Percentiles rank a stretch among this genome's conserved stretches.
These are phyloP conservation scores for Hyphantria cunea DNA, from an alignment of 1,140 invertebrate genomes.

Conservation along the genomic window DNA sequence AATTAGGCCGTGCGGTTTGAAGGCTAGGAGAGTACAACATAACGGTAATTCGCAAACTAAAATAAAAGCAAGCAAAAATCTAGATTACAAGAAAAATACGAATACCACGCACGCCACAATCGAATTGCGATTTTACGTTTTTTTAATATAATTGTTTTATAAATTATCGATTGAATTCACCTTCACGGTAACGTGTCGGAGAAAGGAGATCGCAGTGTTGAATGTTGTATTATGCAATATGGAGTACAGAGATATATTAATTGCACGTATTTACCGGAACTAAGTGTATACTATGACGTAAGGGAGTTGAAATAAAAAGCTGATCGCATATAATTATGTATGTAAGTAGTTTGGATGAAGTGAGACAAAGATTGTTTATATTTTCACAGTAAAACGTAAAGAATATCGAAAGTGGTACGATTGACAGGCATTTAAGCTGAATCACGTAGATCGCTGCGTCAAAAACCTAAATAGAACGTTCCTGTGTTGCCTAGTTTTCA, in stretches of 20 bases:
- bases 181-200: conserved; percentile 19
- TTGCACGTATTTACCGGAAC: conserved; percentile 16
- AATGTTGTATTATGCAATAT: conserved; percentile 16
- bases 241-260: conserved; percentile 15
- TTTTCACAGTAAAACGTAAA: too few species aligned
- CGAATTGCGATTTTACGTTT: conserved; percentile 23
- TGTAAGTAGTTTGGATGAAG: conserved; percentile 1
- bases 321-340: conserved; percentile 15
- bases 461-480: too few species aligned
- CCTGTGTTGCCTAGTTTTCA: too few species aligned
- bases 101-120: conserved; percentile 15
- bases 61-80: conserved; percentile 10
- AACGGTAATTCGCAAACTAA: too few species aligned
- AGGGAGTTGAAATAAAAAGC: conserved; percentile 9
- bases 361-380: too few species aligned
- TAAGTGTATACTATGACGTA: conserved; percentile 21
- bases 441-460: too few species aligned
- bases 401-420: too few species aligned
- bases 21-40: too few species aligned
- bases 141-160: conserved; percentile 18
- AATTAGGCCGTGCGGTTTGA: too few species aligned
- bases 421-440: too few species aligned
- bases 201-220: conserved; percentile 17
- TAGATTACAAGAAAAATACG: conserved; percentile 20
- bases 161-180: conserved; percentile 27